These are phyloP conservation scores for Nasonia vitripennis DNA, from an alignment of 1,140 invertebrate species.

Conservation along the genomic window DNA sequence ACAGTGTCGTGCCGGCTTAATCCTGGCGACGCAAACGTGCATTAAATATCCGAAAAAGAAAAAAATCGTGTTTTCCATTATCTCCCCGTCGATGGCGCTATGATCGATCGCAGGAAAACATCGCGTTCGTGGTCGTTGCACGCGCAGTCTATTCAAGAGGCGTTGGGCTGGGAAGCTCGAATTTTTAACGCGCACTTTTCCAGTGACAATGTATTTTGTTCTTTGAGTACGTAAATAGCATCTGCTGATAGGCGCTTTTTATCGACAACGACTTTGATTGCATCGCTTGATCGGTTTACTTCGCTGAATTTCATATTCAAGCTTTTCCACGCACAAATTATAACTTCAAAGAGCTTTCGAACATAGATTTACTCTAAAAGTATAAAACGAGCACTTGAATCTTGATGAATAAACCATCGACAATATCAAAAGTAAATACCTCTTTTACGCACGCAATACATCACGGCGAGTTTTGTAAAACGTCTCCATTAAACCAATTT, in stretches of 20 bases:
- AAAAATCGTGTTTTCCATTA: slow-evolving; percentile 43
- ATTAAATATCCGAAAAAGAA: background rate
- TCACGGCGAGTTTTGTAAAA: background rate
- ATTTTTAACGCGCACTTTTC: no score
- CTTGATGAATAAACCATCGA: no score
- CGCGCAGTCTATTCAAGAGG: background rate
- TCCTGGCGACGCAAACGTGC: slow-evolving; percentile 8
- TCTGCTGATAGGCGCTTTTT: no score
- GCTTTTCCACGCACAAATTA: background rate
- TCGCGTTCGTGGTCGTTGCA: no score
- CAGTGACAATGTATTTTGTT: no score
- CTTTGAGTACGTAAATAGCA: background rate
- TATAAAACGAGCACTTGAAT: no score
- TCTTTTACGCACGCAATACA: no score
- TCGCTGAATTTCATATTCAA: background rate
- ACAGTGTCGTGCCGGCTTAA: background rate
- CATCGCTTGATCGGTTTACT: no score
- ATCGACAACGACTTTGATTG: background rate
- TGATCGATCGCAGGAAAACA: slow-evolving; percentile 12
- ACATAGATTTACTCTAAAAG: background rate
- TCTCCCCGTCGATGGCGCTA: background rate
- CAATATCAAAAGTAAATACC: no score
- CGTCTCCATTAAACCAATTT: background rate
- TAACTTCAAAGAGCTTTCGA: background rate
- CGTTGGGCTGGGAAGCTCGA: background rate